Conservation (phyloP, 1,140 invertebrate genomes). For the Drosophila sturtevanti region DNA sequence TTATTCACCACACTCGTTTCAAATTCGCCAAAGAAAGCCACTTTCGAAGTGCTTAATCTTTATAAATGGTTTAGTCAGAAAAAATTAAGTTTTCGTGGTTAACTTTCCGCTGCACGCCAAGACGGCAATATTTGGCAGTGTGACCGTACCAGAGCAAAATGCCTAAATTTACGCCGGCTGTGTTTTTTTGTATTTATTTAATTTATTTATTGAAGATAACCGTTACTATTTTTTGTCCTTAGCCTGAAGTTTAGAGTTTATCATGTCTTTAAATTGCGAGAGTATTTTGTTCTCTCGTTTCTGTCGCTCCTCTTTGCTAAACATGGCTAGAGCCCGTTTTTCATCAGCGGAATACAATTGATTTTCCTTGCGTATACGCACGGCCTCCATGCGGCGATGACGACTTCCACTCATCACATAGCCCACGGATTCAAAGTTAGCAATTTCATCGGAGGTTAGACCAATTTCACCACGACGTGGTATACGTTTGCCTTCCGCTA, state of each 20-base stretch:
- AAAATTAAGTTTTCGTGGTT: conserved; percentile 6
- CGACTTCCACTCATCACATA: conserved; percentile 99
- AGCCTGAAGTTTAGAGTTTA: conserved; percentile 86
- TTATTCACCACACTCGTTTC: background rate
- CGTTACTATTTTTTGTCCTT: conserved; percentile 77
- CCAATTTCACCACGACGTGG: conserved; percentile 99
- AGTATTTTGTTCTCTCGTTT: conserved; percentile 98
- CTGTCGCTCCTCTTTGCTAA: conserved; percentile 98
- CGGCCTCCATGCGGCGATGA: conserved; percentile 99
- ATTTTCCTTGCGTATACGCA: conserved; percentile 99
- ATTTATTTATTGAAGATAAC: background rate
- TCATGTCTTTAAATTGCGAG: conserved; percentile 96
- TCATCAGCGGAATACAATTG: conserved; percentile 99
- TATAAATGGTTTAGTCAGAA: background rate
- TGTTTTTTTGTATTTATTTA: background rate
- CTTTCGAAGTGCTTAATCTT: background rate
- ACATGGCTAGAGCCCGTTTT: conserved; percentile 98
- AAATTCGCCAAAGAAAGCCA: background rate
- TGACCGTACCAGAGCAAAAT: background rate
- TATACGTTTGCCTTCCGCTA: conserved; percentile 99
- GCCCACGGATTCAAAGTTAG: conserved; percentile 95
- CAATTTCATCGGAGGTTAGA: conserved; percentile 97
- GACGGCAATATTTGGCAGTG: background rate
- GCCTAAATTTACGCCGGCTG: background rate
- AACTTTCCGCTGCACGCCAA: background rate